Base-by-base conservation (phyloP, 1,140 invertebrate genomes). In the Conus ventricosus region DNA sequence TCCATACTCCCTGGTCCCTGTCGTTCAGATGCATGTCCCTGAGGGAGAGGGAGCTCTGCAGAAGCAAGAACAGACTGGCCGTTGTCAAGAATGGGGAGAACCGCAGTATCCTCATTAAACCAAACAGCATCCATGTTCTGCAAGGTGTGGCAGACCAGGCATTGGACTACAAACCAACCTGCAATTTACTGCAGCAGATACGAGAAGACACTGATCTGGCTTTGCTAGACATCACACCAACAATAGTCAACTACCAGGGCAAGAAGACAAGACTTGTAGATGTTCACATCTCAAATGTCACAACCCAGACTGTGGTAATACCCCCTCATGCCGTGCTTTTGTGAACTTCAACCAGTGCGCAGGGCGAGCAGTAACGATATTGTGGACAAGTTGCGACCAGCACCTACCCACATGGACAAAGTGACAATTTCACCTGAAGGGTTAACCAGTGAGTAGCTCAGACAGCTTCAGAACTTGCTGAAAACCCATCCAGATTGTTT, bases 1-100 rank as follows among this genome's bases (percentile, higher is more conserved):
- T 89, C 20, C 53, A 85, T 4, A 88, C 80, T 7, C 89, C 91
- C 17, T 90, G 81, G 82, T 27, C 57, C 57, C 54, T 84, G 53
- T 20, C 82, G 5, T 27, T 23, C 54, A 13, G 82, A n/a, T 84
- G 53, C 54, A 55, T 84, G n/a, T 13, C 25, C 6, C 53, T 57
- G 6, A 8, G 54, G 10, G 82, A 84, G 25, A 55, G 23, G 27
- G 15, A 84, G 23, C 54, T 84, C 53, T 13, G 17, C 6, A 54
- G 54, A 27, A 20, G 55, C 57, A 15, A 5, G 13, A 57, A 57
- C 53, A 23, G 82, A 20, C 51, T 84, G 10, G 10, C 53, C n/a
- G 15, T 15, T 85, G 5, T 57, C 67, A 7, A 63, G 25, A 23
- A n/a, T 17, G 0, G 39, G 4, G 15, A 17, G n/a, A 57, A 10